phyloP scores from a whole-genome alignment of 2,888 invertebrate genomes.

The Hedya salicella region DNA sequence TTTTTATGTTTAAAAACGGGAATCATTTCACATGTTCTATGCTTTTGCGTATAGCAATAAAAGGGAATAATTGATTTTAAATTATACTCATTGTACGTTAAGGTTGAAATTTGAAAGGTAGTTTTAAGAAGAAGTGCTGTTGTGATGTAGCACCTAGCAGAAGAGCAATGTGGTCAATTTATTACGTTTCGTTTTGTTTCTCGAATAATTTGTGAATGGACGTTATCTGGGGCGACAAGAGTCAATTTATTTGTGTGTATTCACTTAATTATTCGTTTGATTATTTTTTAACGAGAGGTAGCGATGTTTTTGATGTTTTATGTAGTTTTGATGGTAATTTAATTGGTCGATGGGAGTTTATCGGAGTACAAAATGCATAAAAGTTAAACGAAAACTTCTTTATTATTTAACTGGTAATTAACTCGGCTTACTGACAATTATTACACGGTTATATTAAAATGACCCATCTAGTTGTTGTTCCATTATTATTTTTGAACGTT shows the following conservation, averaged over 20 bases:
- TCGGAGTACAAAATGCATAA: slow-evolving; percentile 8
- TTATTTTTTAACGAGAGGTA: slow-evolving; percentile 36
- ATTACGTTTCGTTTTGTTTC: slow-evolving; percentile 41
- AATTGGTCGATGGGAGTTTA: slow-evolving; percentile 30
- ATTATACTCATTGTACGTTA: slow-evolving; percentile 1
- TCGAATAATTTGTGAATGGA: slow-evolving; percentile 46
- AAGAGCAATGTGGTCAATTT: slow-evolving; percentile 32
- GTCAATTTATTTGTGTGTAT: slow-evolving; percentile 43
- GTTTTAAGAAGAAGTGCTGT: neutral
- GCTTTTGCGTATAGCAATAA: slow-evolving; percentile 4
- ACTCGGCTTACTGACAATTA: neutral
- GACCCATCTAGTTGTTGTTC: no score
- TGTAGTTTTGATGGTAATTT: slow-evolving; percentile 45
- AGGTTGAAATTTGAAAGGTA: neutral
- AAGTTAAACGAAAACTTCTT: neutral
- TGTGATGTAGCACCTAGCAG: slow-evolving; percentile 1
- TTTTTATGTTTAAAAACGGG: slow-evolving; percentile 8
- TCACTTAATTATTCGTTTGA: slow-evolving; percentile 42
- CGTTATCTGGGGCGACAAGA: slow-evolving; percentile 40
- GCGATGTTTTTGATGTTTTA: slow-evolving; percentile 42
- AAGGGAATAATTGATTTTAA: no score
- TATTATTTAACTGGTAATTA: slow-evolving; percentile 14
- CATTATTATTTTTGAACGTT: no score
- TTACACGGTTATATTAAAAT: neutral
- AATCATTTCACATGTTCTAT: slow-evolving; percentile 11